Base-by-base conservation (phyloP, 2,888 invertebrate species). In the Eurytoma californica region DNA sequence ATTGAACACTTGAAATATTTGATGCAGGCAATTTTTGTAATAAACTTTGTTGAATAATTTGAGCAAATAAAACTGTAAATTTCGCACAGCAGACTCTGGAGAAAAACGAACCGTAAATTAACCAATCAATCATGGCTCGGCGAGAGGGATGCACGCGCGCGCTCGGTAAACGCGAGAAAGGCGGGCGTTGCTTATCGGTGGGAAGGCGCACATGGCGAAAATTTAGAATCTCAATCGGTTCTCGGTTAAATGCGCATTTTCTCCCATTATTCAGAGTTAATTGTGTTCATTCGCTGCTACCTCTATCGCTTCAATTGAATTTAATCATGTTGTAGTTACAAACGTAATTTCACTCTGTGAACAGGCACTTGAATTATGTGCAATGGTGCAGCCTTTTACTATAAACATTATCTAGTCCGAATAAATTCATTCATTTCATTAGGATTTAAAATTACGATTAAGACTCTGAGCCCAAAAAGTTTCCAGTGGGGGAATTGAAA, bases 131-230 rank as follows among this genome's bases (percentile, higher is more conserved):
- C 69, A 58, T 47, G 16, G 57, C 20, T 39, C 13, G 57, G 18
- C 30, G 69, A 69, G 58, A 69, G 58, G 58, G 39, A 57, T 39
- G 57, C 53, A 20, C 13, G 13, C 57, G 16, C 13, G 47, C 39
- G 18, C 39, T 47, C 4, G 53, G 53, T 53, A 53, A n/a, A 47
- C 63, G 63, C 63, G 47, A 47, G 24, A 69, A 18, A 28, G 58
- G 51, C 24, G 28, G 9, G 67, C 12, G 49, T 18, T 16, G 57
- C 69, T 57, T 57, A 57, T 57, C 57, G 39, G 18, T 3, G 57
- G 69, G 13, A 69, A 69, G 69, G 58, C 47, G 72, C 61, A 53
- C 53, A 51, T 30, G 61, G 16, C 18, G 72, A 53, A 72, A 51
- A 72, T 72, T 61, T 53, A 51, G 61, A 61, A 72, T 72, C 61